Percentiles rank a stretch among this genome's conserved stretches.
Conservation (phyloP, 2,797 vertebrate genomes). For the Rhodeus uyekii region DNA sequence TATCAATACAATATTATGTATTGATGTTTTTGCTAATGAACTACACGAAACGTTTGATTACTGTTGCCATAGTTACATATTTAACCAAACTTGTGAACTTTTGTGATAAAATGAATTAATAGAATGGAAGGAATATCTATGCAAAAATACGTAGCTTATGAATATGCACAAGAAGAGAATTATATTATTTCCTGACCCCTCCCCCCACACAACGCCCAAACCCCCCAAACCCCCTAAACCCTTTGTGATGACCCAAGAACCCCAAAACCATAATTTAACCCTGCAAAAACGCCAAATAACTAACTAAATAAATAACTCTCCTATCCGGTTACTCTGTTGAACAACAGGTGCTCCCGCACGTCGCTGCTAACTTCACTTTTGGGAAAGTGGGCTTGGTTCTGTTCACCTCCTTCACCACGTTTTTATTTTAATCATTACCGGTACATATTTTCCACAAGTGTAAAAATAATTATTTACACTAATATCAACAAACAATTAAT, state of each 20-base stretch:
- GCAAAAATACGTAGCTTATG: neutral
- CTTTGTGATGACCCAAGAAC: neutral
- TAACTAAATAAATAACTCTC: neutral
- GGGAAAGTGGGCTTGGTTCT: neutral
- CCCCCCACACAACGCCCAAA: too few relatives aligned
- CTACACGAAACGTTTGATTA: too few relatives aligned
- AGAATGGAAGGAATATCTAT: neutral
- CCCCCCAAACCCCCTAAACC: neutral
- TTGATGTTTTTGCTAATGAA: too few relatives aligned
- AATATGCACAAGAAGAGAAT: neutral
- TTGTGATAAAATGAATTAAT: neutral
- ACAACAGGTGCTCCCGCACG: slow-evolving; percentile 11
- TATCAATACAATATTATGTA: too few relatives aligned
- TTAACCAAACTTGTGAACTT: neutral
- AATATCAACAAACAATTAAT: neutral
- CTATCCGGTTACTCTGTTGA: neutral
- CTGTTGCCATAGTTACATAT: neutral
- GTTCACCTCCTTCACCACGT: neutral
- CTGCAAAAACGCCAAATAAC: neutral
- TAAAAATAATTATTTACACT: neutral
- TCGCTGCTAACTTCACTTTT: slow-evolving; percentile 15
- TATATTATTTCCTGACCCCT: too few relatives aligned
- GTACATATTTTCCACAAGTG: neutral
- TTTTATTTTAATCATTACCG: neutral
- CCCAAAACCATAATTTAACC: neutral